phyloP scores from a whole-genome alignment of 1,140 invertebrate species.

The Bombus difficillimus region DNA sequence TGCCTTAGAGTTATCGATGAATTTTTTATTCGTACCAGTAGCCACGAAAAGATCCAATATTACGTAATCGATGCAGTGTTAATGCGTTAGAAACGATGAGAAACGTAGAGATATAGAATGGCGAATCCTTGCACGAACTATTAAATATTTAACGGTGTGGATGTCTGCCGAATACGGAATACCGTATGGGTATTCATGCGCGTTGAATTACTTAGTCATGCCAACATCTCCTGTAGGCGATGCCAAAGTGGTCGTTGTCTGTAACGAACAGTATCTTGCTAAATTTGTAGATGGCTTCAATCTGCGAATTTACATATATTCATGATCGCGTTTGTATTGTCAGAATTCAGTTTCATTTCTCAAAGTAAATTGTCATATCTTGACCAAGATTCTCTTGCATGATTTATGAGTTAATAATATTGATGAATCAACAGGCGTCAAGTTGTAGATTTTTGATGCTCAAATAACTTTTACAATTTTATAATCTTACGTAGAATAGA shows the following conservation, averaged over 20 bases:
- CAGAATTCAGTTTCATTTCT: neutral
- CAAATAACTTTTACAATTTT: neutral
- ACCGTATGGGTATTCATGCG: constrained; percentile 40
- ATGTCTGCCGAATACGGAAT: constrained; percentile 30
- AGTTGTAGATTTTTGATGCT: neutral
- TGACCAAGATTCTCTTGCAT: neutral
- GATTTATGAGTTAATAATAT: neutral
- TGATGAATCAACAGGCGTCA: neutral
- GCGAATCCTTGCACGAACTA: constrained; percentile 15
- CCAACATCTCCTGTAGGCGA: constrained; percentile 9
- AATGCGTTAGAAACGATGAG: neutral
- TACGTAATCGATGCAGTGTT: neutral
- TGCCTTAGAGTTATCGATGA: too few relatives aligned
- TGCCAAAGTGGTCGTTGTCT: constrained; percentile 15
- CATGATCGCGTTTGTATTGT: neutral
- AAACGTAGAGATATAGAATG: constrained; percentile 14
- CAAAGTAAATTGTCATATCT: too few relatives aligned
- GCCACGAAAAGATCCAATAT: too few relatives aligned
- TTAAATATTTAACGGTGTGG: neutral
- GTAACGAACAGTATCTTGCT: constrained; percentile 27
- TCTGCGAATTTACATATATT: constrained; percentile 28
- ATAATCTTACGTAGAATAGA: neutral
- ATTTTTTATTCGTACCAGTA: too few relatives aligned
- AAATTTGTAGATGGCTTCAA: constrained; percentile 18
- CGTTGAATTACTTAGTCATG: constrained; percentile 43